A percentile compares a stretch with the other conserved stretches of the same genome.
phyloP scores from a whole-genome alignment of 2,797 vertebrate genomes.

The Chiloscyllium punctatum region DNA sequence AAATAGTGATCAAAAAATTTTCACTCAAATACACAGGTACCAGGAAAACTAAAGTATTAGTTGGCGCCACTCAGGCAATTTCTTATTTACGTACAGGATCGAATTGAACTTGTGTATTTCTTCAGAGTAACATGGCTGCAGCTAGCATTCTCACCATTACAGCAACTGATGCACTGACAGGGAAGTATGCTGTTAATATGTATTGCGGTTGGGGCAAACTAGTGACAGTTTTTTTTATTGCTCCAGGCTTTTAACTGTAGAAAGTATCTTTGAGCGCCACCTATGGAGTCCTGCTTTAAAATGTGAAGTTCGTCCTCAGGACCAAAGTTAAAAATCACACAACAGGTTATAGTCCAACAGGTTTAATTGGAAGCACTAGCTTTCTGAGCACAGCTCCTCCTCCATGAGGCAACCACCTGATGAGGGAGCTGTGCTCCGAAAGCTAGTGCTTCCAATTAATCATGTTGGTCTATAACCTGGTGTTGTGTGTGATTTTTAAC shows the following conservation, averaged over 20 bases:
- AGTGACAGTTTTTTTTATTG: not conserved
- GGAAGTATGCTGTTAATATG: not conserved
- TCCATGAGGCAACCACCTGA: no score
- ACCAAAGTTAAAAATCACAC: no score
- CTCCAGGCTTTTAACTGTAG: not conserved
- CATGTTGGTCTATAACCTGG: no score
- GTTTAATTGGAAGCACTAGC: no score
- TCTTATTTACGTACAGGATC: not conserved
- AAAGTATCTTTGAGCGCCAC: constrained; percentile 24
- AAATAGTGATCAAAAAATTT: not conserved
- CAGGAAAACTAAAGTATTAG: not conserved
- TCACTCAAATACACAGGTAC: not conserved
- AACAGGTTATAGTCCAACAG: no score
- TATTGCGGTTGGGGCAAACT: not conserved
- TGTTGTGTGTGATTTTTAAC: no score
- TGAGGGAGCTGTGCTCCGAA: no score
- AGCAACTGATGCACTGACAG: not conserved
- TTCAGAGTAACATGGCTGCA: not conserved
- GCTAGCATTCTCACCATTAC: not conserved
- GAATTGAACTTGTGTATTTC: not conserved
- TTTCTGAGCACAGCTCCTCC: no score
- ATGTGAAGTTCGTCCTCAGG: not conserved
- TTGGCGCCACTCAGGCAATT: constrained; percentile 19
- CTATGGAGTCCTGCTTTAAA: not conserved
- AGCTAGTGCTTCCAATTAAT: no score